Conservation (phyloP, 2,113 vertebrate genomes). For the Centropus bengalensis region DNA sequence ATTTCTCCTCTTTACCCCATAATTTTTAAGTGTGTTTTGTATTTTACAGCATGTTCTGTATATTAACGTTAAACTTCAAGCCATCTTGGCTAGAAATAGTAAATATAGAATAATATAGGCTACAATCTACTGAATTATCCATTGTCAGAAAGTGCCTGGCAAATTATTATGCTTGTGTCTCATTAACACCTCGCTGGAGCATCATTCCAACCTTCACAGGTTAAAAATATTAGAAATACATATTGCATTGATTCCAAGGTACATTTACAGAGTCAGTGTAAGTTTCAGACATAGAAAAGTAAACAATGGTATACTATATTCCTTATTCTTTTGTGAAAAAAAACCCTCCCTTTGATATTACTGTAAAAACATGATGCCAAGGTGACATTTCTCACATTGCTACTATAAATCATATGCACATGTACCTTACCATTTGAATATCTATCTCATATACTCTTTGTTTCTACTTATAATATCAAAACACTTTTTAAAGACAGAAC, state of each 20-base stretch:
- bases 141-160: neutral
- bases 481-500: neutral
- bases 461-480: neutral
- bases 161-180: neutral
- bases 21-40: neutral
- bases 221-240: neutral
- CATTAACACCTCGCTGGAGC: neutral
- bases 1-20: accelerated
- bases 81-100: neutral
- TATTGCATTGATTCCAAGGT: neutral
- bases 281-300: neutral
- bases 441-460: neutral
- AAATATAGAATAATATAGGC: neutral
- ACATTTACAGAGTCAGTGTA: neutral
- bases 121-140: neutral
- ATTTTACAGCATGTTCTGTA: neutral
- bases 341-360: neutral
- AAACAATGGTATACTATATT: neutral
- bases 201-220: neutral
- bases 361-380: neutral
- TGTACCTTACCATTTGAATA: neutral
- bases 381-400: neutral
- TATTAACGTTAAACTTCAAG: neutral
- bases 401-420: neutral
- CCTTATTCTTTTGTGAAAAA: neutral